Evolutionary conservation across 2,113 vertebrate species (phyloP), one percentile per base, ranked within the genome.

Genomic region (Microcebus tavaratra): DNA sequence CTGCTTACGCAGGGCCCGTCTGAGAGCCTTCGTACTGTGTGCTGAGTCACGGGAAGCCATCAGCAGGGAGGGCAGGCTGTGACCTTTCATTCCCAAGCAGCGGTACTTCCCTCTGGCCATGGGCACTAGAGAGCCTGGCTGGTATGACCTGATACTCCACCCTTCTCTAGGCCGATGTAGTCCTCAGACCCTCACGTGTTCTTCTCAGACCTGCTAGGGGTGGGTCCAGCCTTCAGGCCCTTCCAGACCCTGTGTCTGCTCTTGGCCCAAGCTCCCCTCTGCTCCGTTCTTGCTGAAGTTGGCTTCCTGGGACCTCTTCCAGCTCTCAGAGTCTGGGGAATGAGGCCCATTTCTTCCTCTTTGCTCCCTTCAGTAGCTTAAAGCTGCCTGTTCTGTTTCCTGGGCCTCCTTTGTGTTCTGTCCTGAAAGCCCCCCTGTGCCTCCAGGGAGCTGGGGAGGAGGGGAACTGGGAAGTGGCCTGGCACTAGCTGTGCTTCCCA

Each of bases 371-470:
- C 7, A 55, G 79, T 15, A 84, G 42, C 50, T 75, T 95, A 42
- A 61, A 92, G 48, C 68, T 81, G 82, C 61, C 34, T 59, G 67
- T 50, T 73, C 76, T 76, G 17, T 86, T 94, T 90, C 73, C 84
- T 34, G 34, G 50, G 55, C 78, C 59, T 63, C 42, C 75, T 90
- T 92, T 96, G 93, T 94, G 88, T 97, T 94, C 91, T 88, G 48
- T 72, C 67, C 92, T 25, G 17, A 96, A 95, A 94, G 81, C 65
- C 68, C 45, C 75, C 83, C 4, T 21, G 39, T 81, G 86, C 78
- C 87, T 91, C 65, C 73, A 63, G 92, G 68, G 78, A 83, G 48
- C 34, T 15, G 53, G 76, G 39, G 48, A n/a, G 55, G 65, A 29
- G 45, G 23, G 36, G 13, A 34, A 14, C 25, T 13, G 42, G 31